These are phyloP conservation scores for Drosophila nigromelanica DNA, from an alignment of 1,140 invertebrate genomes.

Conservation along the genomic window DNA sequence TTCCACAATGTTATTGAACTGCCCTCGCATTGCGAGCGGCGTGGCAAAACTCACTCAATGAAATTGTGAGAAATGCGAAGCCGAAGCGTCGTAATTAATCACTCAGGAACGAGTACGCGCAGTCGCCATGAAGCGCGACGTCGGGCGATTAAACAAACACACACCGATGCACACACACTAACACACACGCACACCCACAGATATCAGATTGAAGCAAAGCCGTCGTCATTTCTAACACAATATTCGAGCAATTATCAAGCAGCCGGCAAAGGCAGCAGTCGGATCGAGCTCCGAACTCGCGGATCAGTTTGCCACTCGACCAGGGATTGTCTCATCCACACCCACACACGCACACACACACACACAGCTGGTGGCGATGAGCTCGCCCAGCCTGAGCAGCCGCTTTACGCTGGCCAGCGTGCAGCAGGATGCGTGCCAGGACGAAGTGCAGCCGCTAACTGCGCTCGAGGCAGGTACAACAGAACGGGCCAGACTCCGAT, in stretches of 20 bases:
- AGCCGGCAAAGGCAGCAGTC: conserved; percentile 50
- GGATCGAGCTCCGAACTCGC: conserved; percentile 13
- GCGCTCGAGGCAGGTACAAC: conserved; percentile 68
- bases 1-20: neutral
- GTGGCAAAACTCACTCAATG: conserved; percentile 31
- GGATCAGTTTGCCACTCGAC: conserved; percentile 10
- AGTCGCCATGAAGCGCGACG: conserved; percentile 34
- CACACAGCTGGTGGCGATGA: conserved; percentile 34
- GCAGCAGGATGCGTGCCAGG: conserved; percentile 12
- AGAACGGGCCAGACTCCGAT: neutral
- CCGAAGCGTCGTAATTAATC: conserved; percentile 44
- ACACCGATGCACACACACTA: conserved; percentile 15
- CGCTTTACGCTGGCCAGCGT: neutral
- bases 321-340: neutral
- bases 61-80: conserved; percentile 48
- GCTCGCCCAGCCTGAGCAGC: conserved; percentile 20
- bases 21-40: conserved; percentile 10
- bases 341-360: too few species aligned
- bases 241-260: conserved; percentile 66
- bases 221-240: conserved; percentile 59
- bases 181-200: conserved; percentile 16
- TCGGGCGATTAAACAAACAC: conserved; percentile 59
- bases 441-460: conserved; percentile 14
- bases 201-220: conserved; percentile 56
- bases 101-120: conserved; percentile 28